Evolutionary conservation across 2,888 invertebrate species (phyloP).

Genomic region (Beris morrisii): DNA sequence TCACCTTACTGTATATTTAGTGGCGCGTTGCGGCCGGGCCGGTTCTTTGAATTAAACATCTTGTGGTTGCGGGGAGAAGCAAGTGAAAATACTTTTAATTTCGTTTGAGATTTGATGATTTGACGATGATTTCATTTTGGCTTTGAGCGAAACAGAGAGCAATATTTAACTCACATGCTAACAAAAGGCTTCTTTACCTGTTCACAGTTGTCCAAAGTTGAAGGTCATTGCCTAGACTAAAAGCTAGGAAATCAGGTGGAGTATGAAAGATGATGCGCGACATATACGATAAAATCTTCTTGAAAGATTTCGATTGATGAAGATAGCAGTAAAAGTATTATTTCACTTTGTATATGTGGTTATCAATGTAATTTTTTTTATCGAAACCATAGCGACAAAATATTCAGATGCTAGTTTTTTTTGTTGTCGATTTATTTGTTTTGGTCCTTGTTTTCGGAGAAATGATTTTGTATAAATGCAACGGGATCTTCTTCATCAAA

Average conservation of each 20-base stretch:
- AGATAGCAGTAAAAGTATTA: conserved; percentile 21
- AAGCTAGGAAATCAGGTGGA: conserved; percentile 15
- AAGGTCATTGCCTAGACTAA: conserved; percentile 22
- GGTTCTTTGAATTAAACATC: no score
- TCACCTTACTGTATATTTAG: no score
- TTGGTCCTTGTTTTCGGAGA: conserved; percentile 7
- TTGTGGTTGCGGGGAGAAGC: no score
- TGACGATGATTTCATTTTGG: no score
- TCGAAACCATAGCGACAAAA: background rate
- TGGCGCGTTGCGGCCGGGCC: no score
- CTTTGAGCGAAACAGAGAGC: no score
- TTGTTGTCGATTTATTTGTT: background rate
- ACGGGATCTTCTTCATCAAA: background rate
- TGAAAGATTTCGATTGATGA: background rate
- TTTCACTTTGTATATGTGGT: no score
- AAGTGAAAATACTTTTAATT: no score
- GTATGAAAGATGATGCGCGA: conserved; percentile 8
- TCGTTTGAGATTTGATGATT: no score
- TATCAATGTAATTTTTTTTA: no score
- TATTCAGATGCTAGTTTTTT: conserved; percentile 33
- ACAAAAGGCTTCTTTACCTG: no score
- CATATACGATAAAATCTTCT: conserved; percentile 8
- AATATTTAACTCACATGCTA: no score
- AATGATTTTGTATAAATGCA: conserved; percentile 21
- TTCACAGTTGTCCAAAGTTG: background rate